Conservation (phyloP, 1,140 invertebrate species). For the Protaetia brevitarsis region DNA sequence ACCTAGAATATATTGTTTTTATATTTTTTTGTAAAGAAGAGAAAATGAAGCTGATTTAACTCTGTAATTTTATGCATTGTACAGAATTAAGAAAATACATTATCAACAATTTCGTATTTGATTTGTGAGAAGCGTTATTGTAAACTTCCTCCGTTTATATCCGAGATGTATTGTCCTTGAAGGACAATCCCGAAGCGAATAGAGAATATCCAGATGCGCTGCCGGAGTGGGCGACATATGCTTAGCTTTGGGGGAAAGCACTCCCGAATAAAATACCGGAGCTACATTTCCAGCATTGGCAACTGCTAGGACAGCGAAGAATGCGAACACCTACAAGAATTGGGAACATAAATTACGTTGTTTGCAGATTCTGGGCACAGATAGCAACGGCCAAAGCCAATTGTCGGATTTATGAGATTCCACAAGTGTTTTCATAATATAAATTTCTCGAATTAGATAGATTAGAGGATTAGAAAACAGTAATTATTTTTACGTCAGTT, state of each 20-base stretch:
- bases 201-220: slow-evolving; percentile 18
- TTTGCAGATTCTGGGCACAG: not conserved
- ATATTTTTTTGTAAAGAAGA: no score
- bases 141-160: slow-evolving; percentile 32
- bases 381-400: not conserved
- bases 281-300: not conserved
- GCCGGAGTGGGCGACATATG: slow-evolving; percentile 8
- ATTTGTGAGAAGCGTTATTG: slow-evolving; percentile 36
- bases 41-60: no score
- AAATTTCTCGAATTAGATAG: no score
- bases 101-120: slow-evolving; percentile 22
- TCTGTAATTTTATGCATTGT: no score
- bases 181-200: slow-evolving; percentile 22
- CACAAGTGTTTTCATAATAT: not conserved
- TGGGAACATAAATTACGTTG: not conserved
- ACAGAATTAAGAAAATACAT: no score
- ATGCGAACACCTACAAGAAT: slow-evolving; percentile 8
- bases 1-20: no score
- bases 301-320: slow-evolving; percentile 10
- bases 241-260: not conserved
- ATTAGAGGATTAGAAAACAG: no score
- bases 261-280: slow-evolving; percentile 13
- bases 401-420: not conserved
- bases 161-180: slow-evolving; percentile 36
- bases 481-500: no score